Evolutionary conservation across 2,888 invertebrate species (phyloP), one percentile per base, ranked within the genome.

Genomic region (Leptinotarsa tumamoca): DNA sequence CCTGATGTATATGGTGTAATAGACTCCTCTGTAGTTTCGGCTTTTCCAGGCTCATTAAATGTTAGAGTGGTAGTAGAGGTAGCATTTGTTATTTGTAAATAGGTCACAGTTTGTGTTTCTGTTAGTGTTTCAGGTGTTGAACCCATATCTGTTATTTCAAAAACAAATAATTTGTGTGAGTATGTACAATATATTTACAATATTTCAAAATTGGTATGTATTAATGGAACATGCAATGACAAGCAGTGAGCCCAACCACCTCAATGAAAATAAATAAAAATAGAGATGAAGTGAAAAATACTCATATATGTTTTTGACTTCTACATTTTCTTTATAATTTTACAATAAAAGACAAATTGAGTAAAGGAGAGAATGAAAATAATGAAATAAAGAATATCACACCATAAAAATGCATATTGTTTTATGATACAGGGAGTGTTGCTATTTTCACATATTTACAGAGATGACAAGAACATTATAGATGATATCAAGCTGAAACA

Each of bases 71-170:
- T 84, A 84, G 84, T 83, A 81, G 84, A 81, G 80, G 83, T 82
- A 83, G 83, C 83, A 78, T 82, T 84, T 81, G 85, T 85, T 84
- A 84, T 84, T 84, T 83, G 84, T 82, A 83, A 82, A 80, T 76
- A 75, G 79, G 81, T 83, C 84, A 83, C 83, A 79, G 83, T 82
- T 85, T 84, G 85, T 85, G 86, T 87, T 86, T 88, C 87, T 77
- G 87, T 88, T 88, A 88, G 87, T 88, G 88, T 86, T 85, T 86
- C 86, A 82, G 87, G 84, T 85, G 88, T 88, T 83, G 87, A 84
- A 81, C 84, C 88, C 86, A 86, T 85, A 87, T 89, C 89, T 88
- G 87, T 88, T 88, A 87, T 86, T 85, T 84, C 83, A 86, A 86
- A 86, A 84, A 82, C 13, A 86, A 84, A 84, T 82, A 84, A 85